Base-by-base conservation (phyloP, 2,888 invertebrate species). In the Cordilura impudica region DNA sequence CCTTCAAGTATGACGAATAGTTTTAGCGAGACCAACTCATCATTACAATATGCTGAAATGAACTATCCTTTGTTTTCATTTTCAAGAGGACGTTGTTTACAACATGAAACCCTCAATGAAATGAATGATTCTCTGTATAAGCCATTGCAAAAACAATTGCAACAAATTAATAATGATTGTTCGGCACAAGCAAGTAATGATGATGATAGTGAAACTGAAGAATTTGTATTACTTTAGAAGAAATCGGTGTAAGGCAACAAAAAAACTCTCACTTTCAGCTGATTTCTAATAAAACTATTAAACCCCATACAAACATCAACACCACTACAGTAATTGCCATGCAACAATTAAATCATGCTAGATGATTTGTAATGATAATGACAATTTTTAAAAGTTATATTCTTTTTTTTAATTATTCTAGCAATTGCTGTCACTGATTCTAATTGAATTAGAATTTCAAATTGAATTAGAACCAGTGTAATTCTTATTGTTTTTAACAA, bases 31-130 rank as follows among this genome's bases (percentile, higher is more conserved):
- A 82, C 79, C 12, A 12, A 12, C 12, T 80, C 82, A 54, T 81
- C 71, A 51, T 83, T 78, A 14, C 82, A 70, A 81, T 84, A 70
- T 56, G 82, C 84, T 3, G 94, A 95, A 85, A 85, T 86, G 80
- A 89, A 88, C 75, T 96, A 96, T 90, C 96, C 97, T 29, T 93
- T 96, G 91, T 97, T 96, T 90, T 93, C 94, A 78, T 93, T 96
- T 86, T 93, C 94, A 81, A 93, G 94, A 84, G 96, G 96, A 73
- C 93, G 93, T 84, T 92, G 93, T 84, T 90, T 91, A 83, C 92
- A 93, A 58, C 84, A 88, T 66, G 86, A 86, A 7, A 82, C 43
- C 16, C 39, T 81, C 16, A 85, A 88, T 45, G 86, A 87, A 67
- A 85, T 86, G 81, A 86, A 85, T 53, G 89, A 89, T 82, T 88